Conservation (phyloP, 1,140 invertebrate genomes). For the Probaryconus sp. region DNA sequence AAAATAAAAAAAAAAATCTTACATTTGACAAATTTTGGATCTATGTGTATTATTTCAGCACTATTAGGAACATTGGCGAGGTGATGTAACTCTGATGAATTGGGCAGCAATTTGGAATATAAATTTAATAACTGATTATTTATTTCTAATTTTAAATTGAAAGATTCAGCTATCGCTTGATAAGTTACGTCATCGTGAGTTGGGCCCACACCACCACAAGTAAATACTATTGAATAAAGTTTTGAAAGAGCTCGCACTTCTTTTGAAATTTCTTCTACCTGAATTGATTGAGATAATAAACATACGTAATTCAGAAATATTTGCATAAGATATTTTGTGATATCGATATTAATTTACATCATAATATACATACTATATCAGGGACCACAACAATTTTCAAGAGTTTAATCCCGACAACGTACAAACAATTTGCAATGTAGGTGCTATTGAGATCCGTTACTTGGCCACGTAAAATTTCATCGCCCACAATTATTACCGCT, state of each 20-base stretch:
- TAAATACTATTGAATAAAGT: conserved; percentile 80
- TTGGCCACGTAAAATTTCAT: conserved; percentile 87
- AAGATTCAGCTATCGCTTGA: conserved; percentile 83
- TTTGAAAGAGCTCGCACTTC: conserved; percentile 81
- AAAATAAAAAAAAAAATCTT: conserved; percentile 13
- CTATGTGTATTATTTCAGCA: conserved; percentile 65
- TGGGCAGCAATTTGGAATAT: conserved; percentile 66
- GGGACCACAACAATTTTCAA: conserved; percentile 81
- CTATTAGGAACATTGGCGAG: conserved; percentile 62
- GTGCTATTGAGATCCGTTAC: conserved; percentile 84
- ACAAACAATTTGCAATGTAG: conserved; percentile 82
- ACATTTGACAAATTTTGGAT: conserved; percentile 33
- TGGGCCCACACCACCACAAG: conserved; percentile 87
- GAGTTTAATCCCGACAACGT: conserved; percentile 81
- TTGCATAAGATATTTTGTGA: not conserved
- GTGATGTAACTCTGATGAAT: conserved; percentile 54
- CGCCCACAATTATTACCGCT: conserved; percentile 83
- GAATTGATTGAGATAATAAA: conserved; percentile 34
- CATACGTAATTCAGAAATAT: not conserved
- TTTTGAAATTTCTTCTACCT: conserved; percentile 81
- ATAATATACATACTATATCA: conserved; percentile 77
- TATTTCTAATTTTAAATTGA: conserved; percentile 78
- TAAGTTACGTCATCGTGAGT: conserved; percentile 89
- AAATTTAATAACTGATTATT: conserved; percentile 79
- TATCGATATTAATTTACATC: not conserved